A percentile compares a stretch with the other conserved stretches of the same genome.
Evolutionary conservation across 2,888 invertebrate species (phyloP).

Genomic region (Eudemis profundana): DNA sequence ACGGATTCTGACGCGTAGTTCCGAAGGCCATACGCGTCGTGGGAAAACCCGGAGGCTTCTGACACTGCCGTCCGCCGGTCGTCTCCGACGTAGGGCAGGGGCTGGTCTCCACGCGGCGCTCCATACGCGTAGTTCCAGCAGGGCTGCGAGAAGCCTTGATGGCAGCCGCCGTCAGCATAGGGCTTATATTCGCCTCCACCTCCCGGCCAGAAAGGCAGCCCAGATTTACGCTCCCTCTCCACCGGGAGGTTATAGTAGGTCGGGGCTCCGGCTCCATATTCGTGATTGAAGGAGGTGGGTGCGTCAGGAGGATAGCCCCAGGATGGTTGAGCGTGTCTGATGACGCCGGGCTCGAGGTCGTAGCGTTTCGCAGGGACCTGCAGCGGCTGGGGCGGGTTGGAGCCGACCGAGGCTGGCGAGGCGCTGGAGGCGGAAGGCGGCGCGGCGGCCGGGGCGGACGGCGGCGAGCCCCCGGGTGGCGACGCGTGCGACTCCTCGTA

Average conservation of each 20-base stretch:
- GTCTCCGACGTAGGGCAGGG: constrained; percentile 89
- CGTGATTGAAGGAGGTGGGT: constrained; percentile 87
- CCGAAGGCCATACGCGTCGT: constrained; percentile 90
- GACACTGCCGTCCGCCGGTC: constrained; percentile 88
- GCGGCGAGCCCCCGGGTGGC: constrained; percentile 86
- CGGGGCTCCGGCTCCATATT: constrained; percentile 88
- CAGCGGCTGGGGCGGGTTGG: constrained; percentile 90
- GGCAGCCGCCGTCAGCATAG: constrained; percentile 86
- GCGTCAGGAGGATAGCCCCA: constrained; percentile 91
- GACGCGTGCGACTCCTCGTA: constrained; percentile 90
- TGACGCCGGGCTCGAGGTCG: constrained; percentile 89
- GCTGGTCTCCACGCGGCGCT: constrained; percentile 87
- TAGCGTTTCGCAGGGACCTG: constrained; percentile 96
- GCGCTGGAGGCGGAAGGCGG: constrained; percentile 84
- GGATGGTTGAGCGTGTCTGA: constrained; percentile 90
- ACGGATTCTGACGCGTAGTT: constrained; percentile 91
- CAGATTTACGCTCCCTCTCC: constrained; percentile 87
- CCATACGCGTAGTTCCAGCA: constrained; percentile 91
- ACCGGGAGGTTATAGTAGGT: constrained; percentile 91
- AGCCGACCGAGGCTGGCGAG: constrained; percentile 86
- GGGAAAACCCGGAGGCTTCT: constrained; percentile 88
- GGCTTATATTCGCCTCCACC: constrained; percentile 87
- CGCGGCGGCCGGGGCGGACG: constrained; percentile 89
- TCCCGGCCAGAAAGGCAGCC: constrained; percentile 89
- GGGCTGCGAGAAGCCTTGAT: constrained; percentile 89